phyloP scores from a whole-genome alignment of 1,140 invertebrate genomes.

The Camponotus floridanus region DNA sequence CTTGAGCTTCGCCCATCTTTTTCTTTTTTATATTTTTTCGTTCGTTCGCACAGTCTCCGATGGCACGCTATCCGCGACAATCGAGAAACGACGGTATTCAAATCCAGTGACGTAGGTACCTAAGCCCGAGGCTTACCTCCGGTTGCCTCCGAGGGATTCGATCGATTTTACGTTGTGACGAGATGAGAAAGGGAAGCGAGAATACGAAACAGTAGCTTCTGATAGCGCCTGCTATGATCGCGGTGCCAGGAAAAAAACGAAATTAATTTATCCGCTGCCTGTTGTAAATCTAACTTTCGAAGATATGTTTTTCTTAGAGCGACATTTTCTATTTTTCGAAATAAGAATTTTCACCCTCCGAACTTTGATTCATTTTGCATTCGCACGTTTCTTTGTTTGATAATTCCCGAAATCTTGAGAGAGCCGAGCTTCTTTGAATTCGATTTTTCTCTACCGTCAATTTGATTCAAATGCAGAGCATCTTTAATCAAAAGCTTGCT shows the following conservation, averaged over 20 bases:
- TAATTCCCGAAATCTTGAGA: not conserved
- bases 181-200: conserved; percentile 52
- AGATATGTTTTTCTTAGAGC: not conserved
- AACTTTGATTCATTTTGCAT: not conserved
- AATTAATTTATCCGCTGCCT: not conserved
- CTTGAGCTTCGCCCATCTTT: conserved; percentile 11
- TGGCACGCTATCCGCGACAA: conserved; percentile 74
- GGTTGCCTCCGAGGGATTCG: conserved; percentile 64
- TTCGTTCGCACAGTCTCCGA: conserved; percentile 27
- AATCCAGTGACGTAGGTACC: conserved; percentile 73
- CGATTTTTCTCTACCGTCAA: not conserved
- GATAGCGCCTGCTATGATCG: not conserved
- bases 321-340: not conserved
- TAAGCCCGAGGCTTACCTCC: conserved; percentile 68
- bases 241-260: not conserved
- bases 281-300: not conserved
- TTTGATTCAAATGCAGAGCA: not conserved
- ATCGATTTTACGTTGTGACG: conserved; percentile 71
- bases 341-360: not conserved
- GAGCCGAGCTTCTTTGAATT: not conserved
- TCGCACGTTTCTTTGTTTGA: not conserved
- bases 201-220: conserved; percentile 25
- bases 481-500: not conserved
- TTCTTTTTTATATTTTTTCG: conserved; percentile 23
- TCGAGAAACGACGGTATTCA: conserved; percentile 75